Evolutionary conservation across 2,113 vertebrate species (phyloP).

Genomic region (Lepus europaeus): DNA sequence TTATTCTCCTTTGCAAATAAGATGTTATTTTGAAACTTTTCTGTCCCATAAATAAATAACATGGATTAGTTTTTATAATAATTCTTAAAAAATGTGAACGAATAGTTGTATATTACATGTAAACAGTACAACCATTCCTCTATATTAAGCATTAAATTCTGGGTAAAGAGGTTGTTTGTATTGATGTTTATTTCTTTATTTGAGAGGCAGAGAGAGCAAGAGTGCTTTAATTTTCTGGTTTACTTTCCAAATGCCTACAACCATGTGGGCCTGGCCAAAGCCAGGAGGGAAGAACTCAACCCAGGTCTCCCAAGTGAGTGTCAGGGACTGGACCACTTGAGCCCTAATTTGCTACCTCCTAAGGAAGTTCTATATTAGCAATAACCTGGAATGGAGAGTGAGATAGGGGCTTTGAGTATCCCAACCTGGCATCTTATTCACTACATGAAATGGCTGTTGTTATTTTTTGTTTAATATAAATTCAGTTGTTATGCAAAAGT

Average conservation of each 20-base stretch:
- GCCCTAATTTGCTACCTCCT: no score
- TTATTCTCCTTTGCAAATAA: constrained; percentile 46
- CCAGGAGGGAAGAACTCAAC: no score
- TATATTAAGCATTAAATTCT: not conserved
- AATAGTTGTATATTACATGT: not conserved
- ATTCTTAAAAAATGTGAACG: constrained; percentile 15
- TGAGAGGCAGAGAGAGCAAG: no score
- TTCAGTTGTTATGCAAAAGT: constrained; percentile 63
- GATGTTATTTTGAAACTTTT: constrained; percentile 16
- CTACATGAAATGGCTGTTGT: not conserved
- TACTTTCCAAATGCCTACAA: no score
- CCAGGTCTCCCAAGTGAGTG: no score
- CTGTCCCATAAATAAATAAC: constrained; percentile 7
- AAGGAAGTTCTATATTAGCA: no score
- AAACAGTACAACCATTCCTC: not conserved
- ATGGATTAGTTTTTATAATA: constrained; percentile 32
- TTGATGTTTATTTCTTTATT: not conserved
- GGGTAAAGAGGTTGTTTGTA: not conserved
- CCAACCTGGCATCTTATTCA: no score
- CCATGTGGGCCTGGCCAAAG: no score
- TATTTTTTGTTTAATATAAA: constrained; percentile 60
- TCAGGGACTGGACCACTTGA: no score
- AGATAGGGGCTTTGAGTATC: no score
- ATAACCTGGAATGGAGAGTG: no score
- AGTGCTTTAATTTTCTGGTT: no score